Base-by-base conservation (phyloP, 2,113 vertebrate species). In the Scytalopus superciliaris region DNA sequence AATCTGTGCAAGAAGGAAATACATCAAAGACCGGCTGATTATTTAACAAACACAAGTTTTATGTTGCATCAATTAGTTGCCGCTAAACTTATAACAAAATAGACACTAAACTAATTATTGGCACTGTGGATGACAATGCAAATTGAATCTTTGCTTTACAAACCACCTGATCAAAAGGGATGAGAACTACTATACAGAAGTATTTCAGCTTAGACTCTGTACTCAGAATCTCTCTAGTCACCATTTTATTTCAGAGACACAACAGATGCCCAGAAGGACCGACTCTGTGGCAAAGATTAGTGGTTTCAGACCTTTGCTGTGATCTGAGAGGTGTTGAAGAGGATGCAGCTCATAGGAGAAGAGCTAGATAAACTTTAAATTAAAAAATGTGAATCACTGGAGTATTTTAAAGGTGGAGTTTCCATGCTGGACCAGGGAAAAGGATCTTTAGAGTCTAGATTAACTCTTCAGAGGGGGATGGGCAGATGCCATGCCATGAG, bases 51-150 rank as follows among this genome's bases (percentile, higher is more conserved):
- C 40, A 33, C 8, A 50, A 82, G 81, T 72, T 91, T 93, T 30
- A 31, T 85, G 64, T 56, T 47, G 24, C n/a, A 82, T 68, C 39
- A 35, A 64, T 67, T 81, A 77, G 39, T n/a, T 89, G 47, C 35
- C 87, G 27, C 50, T 94, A 63, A 68, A 28, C 47, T 53, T 77
- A 14, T 19, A 84, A 50, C 42, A 78, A 89, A 78, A 84, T 84
- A 84, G 33, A 12, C 42, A 70, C 19, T 81, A 68, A 95, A 77
- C 89, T 94, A 92, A 91, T 94, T 91, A 67, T n/a, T 55, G 42
- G 33, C 15, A 55, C 70, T 70, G 33, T 42, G 25, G 42, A 70
- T 86, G 45, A 45, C 64, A 89, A 81, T 49, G 28, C 24, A 84
- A 93, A 84, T 59, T 59, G 35, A 64, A 33, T 53, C 37, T 66